phyloP scores from a whole-genome alignment of 2,888 invertebrate species.

The Litoditis marina region DNA sequence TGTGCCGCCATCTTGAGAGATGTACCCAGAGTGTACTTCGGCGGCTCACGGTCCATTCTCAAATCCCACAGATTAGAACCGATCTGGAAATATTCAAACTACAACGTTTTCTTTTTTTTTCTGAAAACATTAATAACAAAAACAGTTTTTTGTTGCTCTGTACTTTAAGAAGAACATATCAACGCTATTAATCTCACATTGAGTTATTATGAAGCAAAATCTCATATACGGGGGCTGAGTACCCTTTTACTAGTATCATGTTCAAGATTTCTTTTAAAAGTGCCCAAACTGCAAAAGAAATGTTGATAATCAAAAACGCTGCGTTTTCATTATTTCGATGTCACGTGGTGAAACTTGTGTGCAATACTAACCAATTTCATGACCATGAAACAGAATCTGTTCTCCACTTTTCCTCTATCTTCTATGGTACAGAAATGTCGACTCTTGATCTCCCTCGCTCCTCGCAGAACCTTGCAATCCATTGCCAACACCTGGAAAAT shows the following conservation, averaged over 20 bases:
- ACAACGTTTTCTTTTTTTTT: too few relatives aligned
- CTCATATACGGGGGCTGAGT: too few relatives aligned
- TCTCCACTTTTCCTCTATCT: slow-evolving; percentile 39
- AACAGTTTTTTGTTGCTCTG: not conserved
- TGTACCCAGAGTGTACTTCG: slow-evolving; percentile 32
- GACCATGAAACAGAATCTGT: slow-evolving; percentile 45
- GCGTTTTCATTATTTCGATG: too few relatives aligned
- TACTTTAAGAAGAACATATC: too few relatives aligned
- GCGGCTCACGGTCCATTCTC: slow-evolving; percentile 29
- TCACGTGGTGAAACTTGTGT: too few relatives aligned
- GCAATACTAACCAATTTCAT: slow-evolving; percentile 41
- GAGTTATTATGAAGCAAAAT: too few relatives aligned
- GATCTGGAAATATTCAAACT: slow-evolving; percentile 21
- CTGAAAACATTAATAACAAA: too few relatives aligned
- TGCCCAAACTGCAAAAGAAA: too few relatives aligned
- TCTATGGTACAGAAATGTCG: slow-evolving; percentile 43
- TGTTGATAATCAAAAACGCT: too few relatives aligned
- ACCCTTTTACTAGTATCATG: not conserved
- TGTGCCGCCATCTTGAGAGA: slow-evolving; percentile 37
- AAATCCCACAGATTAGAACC: slow-evolving; percentile 52
- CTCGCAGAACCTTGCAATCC: slow-evolving; percentile 49
- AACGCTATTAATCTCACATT: too few relatives aligned
- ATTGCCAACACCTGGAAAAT: slow-evolving; percentile 45
- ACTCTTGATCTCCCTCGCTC: slow-evolving; percentile 32
- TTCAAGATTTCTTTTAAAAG: not conserved